phyloP scores from a whole-genome alignment of 2,797 vertebrate genomes.

The Hafferia zeledoni region DNA sequence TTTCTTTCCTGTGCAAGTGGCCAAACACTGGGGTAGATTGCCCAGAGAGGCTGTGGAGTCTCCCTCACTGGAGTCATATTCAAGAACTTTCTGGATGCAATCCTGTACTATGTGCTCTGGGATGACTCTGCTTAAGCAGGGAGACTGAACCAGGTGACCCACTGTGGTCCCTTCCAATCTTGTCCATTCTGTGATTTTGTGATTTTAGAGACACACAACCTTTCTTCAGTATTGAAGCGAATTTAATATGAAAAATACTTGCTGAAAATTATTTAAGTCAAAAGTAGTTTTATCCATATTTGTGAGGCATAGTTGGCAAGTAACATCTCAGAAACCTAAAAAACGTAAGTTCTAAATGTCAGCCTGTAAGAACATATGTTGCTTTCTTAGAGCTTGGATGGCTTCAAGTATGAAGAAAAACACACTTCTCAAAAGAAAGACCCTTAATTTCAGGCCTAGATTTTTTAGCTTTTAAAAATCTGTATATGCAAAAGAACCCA shows the following conservation, averaged over 20 bases:
- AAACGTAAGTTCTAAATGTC: not conserved
- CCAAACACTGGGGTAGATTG: not conserved
- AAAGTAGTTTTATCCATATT: not conserved
- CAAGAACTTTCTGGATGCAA: not conserved
- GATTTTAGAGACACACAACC: not conserved
- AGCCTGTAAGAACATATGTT: not conserved
- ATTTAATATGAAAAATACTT: not conserved
- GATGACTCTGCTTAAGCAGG: not conserved
- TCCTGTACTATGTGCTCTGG: not conserved
- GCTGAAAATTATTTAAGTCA: not conserved
- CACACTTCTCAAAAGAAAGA: not conserved
- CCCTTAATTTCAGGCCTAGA: not conserved
- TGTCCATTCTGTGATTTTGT: not conserved
- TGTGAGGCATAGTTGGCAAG: not conserved
- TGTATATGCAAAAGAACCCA: not conserved
- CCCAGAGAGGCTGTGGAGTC: not conserved
- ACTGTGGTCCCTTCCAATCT: no score
- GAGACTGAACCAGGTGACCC: not conserved
- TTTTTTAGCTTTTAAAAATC: not conserved
- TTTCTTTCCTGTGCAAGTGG: not conserved
- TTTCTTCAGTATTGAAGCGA: not conserved
- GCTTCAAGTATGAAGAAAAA: not conserved
- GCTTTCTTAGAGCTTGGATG: not conserved
- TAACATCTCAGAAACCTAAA: not conserved
- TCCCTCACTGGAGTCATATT: not conserved